A percentile compares a stretch with the other conserved stretches of the same genome.
phyloP scores from a whole-genome alignment of 2,888 invertebrate species.

The Chloroclysta siterata region DNA sequence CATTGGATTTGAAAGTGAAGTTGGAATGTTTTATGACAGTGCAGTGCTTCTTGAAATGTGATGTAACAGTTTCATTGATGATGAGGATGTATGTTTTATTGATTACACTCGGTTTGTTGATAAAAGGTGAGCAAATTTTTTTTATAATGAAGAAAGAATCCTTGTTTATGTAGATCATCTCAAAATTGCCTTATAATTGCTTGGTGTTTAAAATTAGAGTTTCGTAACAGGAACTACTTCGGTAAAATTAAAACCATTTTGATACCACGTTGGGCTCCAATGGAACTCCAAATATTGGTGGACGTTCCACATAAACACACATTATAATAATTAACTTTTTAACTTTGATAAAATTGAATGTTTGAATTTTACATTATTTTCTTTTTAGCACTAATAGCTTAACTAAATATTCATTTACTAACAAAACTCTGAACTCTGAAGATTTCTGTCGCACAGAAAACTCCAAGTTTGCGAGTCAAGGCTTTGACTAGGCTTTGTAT shows the following conservation, averaged over 20 bases:
- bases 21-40: constrained; percentile 15
- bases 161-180: neutral
- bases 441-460: too few relatives aligned
- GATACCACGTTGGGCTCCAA: constrained; percentile 31
- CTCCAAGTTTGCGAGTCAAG: too few relatives aligned
- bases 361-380: too few relatives aligned
- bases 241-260: neutral
- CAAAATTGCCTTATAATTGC: neutral
- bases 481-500: too few relatives aligned
- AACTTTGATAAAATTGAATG: too few relatives aligned
- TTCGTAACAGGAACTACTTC: neutral
- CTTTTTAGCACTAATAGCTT: too few relatives aligned
- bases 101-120: constrained; percentile 69
- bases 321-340: too few relatives aligned
- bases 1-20: constrained; percentile 8
- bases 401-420: too few relatives aligned
- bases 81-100: constrained; percentile 79
- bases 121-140: constrained; percentile 65
- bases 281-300: too few relatives aligned
- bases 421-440: too few relatives aligned
- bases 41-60: constrained; percentile 66
- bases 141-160: constrained; percentile 6
- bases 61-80: constrained; percentile 64
- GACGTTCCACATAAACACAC: too few relatives aligned
- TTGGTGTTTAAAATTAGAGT: constrained; percentile 13